A percentile compares a stretch with the other conserved stretches of the same genome.
These are phyloP conservation scores for Nematolebias whitei DNA, from an alignment of 2,113 vertebrate species.

Conservation along the genomic window DNA sequence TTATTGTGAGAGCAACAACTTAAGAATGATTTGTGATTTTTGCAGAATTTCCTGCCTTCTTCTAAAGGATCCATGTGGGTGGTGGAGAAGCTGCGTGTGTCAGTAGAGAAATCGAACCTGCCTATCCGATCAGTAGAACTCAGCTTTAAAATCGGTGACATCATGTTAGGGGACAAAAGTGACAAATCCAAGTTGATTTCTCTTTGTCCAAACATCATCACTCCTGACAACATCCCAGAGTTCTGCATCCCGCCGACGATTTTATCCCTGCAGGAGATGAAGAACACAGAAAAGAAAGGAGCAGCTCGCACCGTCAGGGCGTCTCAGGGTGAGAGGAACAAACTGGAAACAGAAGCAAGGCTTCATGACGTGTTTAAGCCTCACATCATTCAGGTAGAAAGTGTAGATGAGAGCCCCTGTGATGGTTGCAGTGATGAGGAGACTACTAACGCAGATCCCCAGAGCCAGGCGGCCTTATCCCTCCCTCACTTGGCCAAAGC, in stretches of 20 bases:
- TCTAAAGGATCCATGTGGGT: constrained; percentile 74
- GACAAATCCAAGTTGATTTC: constrained; percentile 70
- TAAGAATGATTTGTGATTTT: constrained; percentile 10
- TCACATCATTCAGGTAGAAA: constrained; percentile 89
- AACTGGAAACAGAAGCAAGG: constrained; percentile 52
- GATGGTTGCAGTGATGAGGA: constrained; percentile 80
- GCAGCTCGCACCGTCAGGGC: constrained; percentile 33
- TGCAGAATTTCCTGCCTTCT: constrained; percentile 34
- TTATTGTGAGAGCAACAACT: not conserved
- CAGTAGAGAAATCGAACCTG: constrained; percentile 76
- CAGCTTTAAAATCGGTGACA: constrained; percentile 73
- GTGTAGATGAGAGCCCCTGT: constrained; percentile 79
- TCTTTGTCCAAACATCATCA: constrained; percentile 82
- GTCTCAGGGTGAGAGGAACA: constrained; percentile 46
- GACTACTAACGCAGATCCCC: constrained; percentile 87
- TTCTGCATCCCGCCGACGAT: constrained; percentile 83
- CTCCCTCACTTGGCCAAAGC: constrained; percentile 87
- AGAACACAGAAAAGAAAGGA: constrained; percentile 55
- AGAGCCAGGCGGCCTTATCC: constrained; percentile 88
- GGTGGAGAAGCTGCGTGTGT: constrained; percentile 78
- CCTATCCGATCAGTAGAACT: constrained; percentile 72
- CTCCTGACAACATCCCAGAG: constrained; percentile 83
- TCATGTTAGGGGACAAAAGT: constrained; percentile 80
- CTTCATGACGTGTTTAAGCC: constrained; percentile 53
- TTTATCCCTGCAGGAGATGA: constrained; percentile 67